Evolutionary conservation across 2,113 vertebrate genomes (phyloP).

Genomic region (Psammodynastes pulverulentus): DNA sequence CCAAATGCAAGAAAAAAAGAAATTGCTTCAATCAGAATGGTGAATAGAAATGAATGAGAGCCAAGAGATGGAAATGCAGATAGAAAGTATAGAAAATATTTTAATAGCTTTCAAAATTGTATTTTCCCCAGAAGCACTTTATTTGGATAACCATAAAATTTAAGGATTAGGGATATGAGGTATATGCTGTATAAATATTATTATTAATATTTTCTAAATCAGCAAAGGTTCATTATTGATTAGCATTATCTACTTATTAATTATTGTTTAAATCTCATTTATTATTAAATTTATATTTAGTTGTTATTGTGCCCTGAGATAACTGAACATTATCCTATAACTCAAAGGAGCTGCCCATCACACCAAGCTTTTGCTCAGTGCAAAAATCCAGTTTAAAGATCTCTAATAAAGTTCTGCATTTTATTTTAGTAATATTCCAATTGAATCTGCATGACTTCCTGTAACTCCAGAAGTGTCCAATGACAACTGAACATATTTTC

Average conservation of each 20-base stretch:
- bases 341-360: background rate
- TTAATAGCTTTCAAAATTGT: background rate
- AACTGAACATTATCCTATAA: background rate
- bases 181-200: background rate
- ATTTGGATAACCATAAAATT: background rate
- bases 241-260: background rate
- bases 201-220: background rate
- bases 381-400: background rate
- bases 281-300: background rate
- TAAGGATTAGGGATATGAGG: background rate
- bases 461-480: background rate
- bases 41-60: background rate
- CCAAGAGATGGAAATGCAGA: background rate
- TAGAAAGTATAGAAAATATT: background rate
- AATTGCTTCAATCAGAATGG: background rate
- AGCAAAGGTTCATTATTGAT: background rate
- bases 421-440: background rate
- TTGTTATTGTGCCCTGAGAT: background rate
- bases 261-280: background rate
- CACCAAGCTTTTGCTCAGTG: background rate
- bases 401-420: background rate
- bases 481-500: background rate
- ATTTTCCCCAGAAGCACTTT: background rate
- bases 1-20: background rate
- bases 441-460: background rate